Evolutionary conservation across 2,888 invertebrate genomes (phyloP).

Genomic region (Miltochrista miniata): DNA sequence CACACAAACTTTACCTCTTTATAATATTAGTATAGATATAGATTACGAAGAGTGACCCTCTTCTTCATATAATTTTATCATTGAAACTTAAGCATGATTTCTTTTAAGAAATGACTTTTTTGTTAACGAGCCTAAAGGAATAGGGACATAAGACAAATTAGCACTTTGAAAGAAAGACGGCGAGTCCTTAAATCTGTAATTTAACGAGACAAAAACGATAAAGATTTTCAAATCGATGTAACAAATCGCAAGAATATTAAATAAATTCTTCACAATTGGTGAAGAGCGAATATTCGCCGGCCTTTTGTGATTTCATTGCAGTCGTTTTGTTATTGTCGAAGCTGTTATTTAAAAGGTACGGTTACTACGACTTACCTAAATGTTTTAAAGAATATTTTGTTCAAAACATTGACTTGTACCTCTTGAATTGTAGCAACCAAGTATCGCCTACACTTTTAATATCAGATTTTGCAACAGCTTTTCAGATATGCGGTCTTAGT

Average conservation of each 20-base stretch:
- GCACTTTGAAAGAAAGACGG: slow-evolving; percentile 14
- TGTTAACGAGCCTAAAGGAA: slow-evolving; percentile 21
- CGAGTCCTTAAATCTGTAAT: slow-evolving; percentile 33
- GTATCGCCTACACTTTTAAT: too few species aligned
- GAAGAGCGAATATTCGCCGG: slow-evolving; percentile 13
- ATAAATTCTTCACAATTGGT: slow-evolving; percentile 36
- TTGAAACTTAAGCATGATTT: neutral
- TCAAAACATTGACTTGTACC: too few species aligned
- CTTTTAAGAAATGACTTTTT: too few species aligned
- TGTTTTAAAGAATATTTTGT: too few species aligned
- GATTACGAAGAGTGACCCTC: neutral
- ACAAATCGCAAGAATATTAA: slow-evolving; percentile 44
- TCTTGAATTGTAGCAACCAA: too few species aligned
- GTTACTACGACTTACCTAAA: too few species aligned
- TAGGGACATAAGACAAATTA: slow-evolving; percentile 28
- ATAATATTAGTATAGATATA: too few species aligned
- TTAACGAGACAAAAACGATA: slow-evolving; percentile 30
- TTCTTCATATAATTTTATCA: neutral
- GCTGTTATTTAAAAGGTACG: too few species aligned
- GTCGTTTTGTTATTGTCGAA: slow-evolving; percentile 15
- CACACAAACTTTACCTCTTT: too few species aligned
- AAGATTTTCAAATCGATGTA: slow-evolving; percentile 39
- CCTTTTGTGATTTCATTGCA: slow-evolving; percentile 12
- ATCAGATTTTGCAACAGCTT: too few species aligned
- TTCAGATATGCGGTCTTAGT: too few species aligned